Evolutionary conservation across 2,888 invertebrate species (phyloP).

Genomic region (Sinopyrophorus schimmeli): DNA sequence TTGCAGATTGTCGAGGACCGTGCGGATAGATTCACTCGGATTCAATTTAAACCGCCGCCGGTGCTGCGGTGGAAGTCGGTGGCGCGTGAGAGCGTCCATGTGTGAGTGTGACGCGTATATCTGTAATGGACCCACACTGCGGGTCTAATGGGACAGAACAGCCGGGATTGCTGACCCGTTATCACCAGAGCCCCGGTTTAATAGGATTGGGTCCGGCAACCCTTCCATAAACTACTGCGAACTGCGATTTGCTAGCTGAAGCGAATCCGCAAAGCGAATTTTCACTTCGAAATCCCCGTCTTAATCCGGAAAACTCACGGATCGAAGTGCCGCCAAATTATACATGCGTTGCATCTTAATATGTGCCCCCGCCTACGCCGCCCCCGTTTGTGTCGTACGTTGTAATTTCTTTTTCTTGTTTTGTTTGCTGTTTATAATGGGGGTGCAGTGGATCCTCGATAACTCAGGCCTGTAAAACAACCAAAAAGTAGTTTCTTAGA

Average conservation of each 20-base stretch:
- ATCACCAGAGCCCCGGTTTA: constrained; percentile 47
- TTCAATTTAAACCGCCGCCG: constrained; percentile 36
- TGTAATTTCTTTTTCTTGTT: too few species aligned
- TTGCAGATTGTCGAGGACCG: constrained; percentile 38
- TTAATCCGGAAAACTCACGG: constrained; percentile 39
- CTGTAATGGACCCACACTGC: constrained; percentile 45
- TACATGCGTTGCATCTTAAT: too few species aligned
- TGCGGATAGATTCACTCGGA: constrained; percentile 40
- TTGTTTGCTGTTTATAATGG: too few species aligned
- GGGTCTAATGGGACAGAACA: constrained; percentile 49
- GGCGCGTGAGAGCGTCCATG: constrained; percentile 26
- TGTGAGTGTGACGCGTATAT: constrained; percentile 31
- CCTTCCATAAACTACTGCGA: constrained; percentile 47
- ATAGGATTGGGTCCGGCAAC: constrained; percentile 46
- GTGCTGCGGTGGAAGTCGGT: constrained; percentile 27
- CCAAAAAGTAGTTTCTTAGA: too few species aligned
- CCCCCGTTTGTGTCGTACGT: neutral
- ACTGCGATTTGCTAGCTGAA: constrained; percentile 44
- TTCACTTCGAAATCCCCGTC: constrained; percentile 46
- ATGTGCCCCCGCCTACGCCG: constrained; percentile 9
- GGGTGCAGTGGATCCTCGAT: too few species aligned
- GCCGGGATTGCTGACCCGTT: constrained; percentile 51
- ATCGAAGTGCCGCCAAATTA: constrained; percentile 37
- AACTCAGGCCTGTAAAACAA: too few species aligned
- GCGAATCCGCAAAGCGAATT: constrained; percentile 47